phyloP scores from a whole-genome alignment of 92 coral and sea anemone species.

The Epizoanthus stellaris region DNA sequence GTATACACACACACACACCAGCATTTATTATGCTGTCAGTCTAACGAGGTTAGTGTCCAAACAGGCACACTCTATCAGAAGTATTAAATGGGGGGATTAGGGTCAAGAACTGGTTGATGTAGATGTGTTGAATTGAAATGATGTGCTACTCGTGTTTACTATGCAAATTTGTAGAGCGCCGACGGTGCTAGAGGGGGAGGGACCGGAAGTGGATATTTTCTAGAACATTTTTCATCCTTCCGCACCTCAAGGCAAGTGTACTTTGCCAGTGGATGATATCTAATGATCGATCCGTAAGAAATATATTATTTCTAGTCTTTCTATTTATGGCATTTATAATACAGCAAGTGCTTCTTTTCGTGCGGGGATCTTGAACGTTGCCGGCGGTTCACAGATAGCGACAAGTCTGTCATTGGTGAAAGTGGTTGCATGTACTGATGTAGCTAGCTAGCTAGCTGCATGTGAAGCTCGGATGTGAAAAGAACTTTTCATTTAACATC shows the following conservation, averaged over 20 bases:
- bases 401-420: not conserved
- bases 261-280: not conserved
- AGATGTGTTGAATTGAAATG: too few species aligned
- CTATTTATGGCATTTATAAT: too few species aligned
- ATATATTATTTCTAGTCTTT: not conserved
- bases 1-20: too few species aligned
- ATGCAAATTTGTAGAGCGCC: not conserved
- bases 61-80: too few species aligned
- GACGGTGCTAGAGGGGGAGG: constrained; percentile 3
- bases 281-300: not conserved
- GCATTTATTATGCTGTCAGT: too few species aligned
- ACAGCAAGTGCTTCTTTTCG: too few species aligned
- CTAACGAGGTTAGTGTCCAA: too few species aligned
- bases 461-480: not conserved
- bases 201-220: constrained; percentile 1
- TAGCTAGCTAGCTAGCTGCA: too few species aligned
- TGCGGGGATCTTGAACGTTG: too few species aligned
- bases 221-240: constrained; percentile 3
- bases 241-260: not conserved
- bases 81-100: not conserved
- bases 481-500: not conserved
- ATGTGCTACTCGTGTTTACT: not conserved
- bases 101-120: not conserved
- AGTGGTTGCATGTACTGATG: not conserved
- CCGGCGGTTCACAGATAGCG: not conserved